Conservation (phyloP, 2,797 vertebrate genomes). For the Ptychobarbus kaznakovi region DNA sequence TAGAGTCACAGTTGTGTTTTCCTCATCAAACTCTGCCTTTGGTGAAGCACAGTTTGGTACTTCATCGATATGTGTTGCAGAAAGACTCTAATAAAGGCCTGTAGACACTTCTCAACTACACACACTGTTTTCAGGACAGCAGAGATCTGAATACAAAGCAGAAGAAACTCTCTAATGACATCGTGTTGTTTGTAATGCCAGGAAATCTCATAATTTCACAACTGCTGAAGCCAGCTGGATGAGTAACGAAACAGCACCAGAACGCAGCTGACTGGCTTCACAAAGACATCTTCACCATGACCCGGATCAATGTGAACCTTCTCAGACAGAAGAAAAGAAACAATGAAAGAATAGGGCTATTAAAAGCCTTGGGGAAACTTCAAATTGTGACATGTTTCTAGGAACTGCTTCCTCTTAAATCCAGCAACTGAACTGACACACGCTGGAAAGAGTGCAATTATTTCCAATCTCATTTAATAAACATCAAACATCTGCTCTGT, state of each 20-base stretch:
- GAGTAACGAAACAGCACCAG: background rate
- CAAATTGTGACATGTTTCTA: no score
- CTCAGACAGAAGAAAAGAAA: background rate
- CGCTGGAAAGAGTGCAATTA: background rate
- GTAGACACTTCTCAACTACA: background rate
- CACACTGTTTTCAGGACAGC: background rate
- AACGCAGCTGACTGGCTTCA: background rate
- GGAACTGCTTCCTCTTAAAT: background rate
- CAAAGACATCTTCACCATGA: no score
- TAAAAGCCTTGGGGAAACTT: background rate
- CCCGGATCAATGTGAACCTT: no score
- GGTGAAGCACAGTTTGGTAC: conserved; percentile 86
- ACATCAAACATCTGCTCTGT: background rate
- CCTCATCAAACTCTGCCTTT: conserved; percentile 82
- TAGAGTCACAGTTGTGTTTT: conserved; percentile 38
- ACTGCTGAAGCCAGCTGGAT: background rate
- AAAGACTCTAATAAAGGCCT: background rate
- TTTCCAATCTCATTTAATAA: background rate
- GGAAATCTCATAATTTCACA: conserved; percentile 6
- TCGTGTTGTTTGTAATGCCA: conserved; percentile 1
- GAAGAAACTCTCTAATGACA: background rate
- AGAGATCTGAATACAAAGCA: background rate
- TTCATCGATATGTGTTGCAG: conserved; percentile 65
- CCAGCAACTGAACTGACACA: background rate
- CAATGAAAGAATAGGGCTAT: background rate